phyloP scores from a whole-genome alignment of 2,797 vertebrate genomes.

The Kryptolebias ocellatus region DNA sequence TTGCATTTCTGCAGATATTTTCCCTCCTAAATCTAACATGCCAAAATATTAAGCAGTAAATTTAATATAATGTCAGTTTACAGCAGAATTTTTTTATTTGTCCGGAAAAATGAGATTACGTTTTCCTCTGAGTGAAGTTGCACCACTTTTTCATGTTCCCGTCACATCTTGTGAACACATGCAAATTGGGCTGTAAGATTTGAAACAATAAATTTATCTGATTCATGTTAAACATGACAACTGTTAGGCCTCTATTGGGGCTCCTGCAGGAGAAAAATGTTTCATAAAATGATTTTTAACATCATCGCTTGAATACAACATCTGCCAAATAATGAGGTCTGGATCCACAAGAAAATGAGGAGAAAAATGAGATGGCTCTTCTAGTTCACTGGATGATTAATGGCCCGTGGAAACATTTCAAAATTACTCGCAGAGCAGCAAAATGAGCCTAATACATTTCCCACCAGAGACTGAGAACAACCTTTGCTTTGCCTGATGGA shows the following conservation, averaged over 20 bases:
- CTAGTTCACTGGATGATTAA: slow-evolving; percentile 16
- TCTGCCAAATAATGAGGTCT: slow-evolving; percentile 8
- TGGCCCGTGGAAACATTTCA: neutral
- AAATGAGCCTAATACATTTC: slow-evolving; percentile 35
- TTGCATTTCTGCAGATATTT: too few species aligned
- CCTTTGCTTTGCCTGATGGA: slow-evolving; percentile 13
- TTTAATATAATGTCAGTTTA: too few species aligned
- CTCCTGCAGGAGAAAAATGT: neutral
- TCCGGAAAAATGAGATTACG: too few species aligned
- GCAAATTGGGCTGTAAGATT: slow-evolving; percentile 2
- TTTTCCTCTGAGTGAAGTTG: too few species aligned
- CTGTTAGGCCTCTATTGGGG: slow-evolving; percentile 5
- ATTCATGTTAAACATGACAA: neutral
- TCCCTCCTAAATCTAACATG: too few species aligned
- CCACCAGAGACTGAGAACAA: slow-evolving; percentile 24
- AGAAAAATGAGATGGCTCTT: slow-evolving; percentile 10
- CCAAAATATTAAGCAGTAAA: too few species aligned
- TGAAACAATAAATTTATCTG: slow-evolving; percentile 6
- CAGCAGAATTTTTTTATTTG: too few species aligned
- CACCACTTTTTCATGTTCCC: slow-evolving; percentile 1
- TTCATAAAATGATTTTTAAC: slow-evolving; percentile 1
- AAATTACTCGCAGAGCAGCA: slow-evolving; percentile 32
- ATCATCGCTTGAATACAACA: slow-evolving; percentile 10
- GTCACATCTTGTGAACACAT: slow-evolving; percentile 18
- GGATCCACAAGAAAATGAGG: slow-evolving; percentile 18